Evolutionary conservation across 1,140 invertebrate genomes (phyloP).

Genomic region (Listronotus oregonensis): DNA sequence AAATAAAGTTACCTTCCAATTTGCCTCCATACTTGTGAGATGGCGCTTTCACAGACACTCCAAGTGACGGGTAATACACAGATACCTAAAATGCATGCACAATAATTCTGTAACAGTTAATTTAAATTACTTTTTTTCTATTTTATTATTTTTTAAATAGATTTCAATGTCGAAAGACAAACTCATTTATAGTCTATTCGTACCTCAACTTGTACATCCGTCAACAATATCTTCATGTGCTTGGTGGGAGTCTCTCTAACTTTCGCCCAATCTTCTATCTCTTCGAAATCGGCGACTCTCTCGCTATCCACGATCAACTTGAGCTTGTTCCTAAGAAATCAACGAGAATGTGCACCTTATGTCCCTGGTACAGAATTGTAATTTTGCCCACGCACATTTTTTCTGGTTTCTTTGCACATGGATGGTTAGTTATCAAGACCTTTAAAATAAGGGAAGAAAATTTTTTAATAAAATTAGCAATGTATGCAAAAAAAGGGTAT

Average conservation of each 20-base stretch:
- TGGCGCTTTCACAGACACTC: conserved; percentile 63
- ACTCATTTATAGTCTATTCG: background rate
- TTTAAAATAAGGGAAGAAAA: conserved; percentile 49
- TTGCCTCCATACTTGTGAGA: conserved; percentile 73
- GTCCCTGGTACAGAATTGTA: conserved; percentile 67
- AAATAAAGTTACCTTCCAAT: conserved; percentile 64
- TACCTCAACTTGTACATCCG: conserved; percentile 56
- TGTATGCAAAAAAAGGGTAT: too few relatives aligned
- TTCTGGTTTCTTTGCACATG: conserved; percentile 58
- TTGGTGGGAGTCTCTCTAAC: conserved; percentile 51
- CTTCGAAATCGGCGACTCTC: conserved; percentile 50
- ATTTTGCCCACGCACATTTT: conserved; percentile 66
- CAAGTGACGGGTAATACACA: conserved; percentile 51
- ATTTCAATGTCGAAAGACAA: background rate
- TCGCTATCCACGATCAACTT: conserved; percentile 54
- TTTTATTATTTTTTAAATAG: too few relatives aligned
- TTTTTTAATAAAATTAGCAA: too few relatives aligned
- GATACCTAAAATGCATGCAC: conserved; percentile 54
- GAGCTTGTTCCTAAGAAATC: conserved; percentile 45
- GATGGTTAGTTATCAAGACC: conserved; percentile 67
- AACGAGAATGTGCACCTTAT: conserved; percentile 56
- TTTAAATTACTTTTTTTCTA: too few relatives aligned
- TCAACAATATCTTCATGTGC: conserved; percentile 57
- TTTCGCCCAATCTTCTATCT: conserved; percentile 55
- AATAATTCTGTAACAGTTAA: conserved; percentile 40